These are phyloP conservation scores for Sakesphorus luctuosus DNA, from an alignment of 2,113 vertebrate species.

Conservation along the genomic window DNA sequence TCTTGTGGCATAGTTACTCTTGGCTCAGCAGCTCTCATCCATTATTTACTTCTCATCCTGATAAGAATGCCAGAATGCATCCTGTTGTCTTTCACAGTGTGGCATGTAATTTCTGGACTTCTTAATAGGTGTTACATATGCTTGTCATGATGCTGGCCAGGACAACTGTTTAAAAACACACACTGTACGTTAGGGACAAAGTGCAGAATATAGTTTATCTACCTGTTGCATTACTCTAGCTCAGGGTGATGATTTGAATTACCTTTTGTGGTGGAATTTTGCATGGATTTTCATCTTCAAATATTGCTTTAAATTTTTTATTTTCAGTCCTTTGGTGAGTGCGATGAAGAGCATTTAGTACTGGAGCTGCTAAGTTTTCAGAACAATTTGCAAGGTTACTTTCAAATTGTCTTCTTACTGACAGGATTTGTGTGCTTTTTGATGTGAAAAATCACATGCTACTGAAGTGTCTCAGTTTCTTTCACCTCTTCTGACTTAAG, in stretches of 20 bases:
- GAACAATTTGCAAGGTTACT: neutral
- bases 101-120: neutral
- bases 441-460: neutral
- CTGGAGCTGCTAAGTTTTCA: neutral
- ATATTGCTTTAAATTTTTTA: neutral
- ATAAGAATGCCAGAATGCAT: neutral
- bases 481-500: neutral
- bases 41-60: slow-evolving; percentile 1
- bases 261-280: neutral
- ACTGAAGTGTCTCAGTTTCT: neutral
- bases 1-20: neutral
- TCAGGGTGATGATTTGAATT: neutral
- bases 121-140: neutral
- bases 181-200: neutral
- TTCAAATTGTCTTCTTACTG: neutral
- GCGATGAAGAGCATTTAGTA: neutral
- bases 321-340: neutral
- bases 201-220: neutral
- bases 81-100: neutral
- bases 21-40: neutral
- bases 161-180: neutral
- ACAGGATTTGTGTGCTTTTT: neutral
- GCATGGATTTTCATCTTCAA: neutral
- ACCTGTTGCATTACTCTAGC: neutral
- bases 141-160: neutral